Evolutionary conservation across 2,797 vertebrate species (phyloP).

Genomic region (Vespertilio murinus): DNA sequence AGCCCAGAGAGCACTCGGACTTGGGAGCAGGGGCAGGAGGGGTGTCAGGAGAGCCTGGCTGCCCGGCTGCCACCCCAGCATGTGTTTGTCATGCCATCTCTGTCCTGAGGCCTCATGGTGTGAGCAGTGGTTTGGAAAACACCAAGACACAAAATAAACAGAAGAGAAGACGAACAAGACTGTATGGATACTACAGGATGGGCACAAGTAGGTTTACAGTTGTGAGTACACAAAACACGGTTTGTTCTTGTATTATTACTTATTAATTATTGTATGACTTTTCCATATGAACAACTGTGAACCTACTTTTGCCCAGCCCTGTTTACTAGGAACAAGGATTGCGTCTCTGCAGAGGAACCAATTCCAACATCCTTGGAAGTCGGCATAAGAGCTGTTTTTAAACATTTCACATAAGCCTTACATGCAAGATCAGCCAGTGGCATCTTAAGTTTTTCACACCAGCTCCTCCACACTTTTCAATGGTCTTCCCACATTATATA

Average conservation of each 20-base stretch:
- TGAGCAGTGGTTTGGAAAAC: constrained; percentile 48
- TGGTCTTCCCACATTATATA: background rate
- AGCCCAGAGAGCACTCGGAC: background rate
- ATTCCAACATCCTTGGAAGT: background rate
- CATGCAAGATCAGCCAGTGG: background rate
- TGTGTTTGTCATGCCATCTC: constrained; percentile 43
- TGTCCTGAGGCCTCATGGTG: background rate
- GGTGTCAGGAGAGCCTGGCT: background rate
- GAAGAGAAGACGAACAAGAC: background rate
- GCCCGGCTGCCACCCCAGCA: constrained; percentile 12
- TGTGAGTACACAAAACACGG: background rate
- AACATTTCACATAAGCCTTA: background rate
- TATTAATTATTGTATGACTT: background rate
- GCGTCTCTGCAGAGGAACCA: background rate
- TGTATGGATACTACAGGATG: background rate
- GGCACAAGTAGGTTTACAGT: background rate
- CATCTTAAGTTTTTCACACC: background rate
- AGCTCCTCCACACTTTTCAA: background rate
- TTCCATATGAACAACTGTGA: background rate
- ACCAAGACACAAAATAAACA: constrained; percentile 15
- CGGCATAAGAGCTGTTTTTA: background rate
- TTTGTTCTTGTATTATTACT: background rate
- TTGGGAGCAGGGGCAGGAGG: background rate
- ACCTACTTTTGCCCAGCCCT: background rate
- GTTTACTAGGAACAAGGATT: background rate